These are phyloP conservation scores for Eupeodes luniger DNA, from an alignment of 2,888 invertebrate genomes.

Conservation along the genomic window DNA sequence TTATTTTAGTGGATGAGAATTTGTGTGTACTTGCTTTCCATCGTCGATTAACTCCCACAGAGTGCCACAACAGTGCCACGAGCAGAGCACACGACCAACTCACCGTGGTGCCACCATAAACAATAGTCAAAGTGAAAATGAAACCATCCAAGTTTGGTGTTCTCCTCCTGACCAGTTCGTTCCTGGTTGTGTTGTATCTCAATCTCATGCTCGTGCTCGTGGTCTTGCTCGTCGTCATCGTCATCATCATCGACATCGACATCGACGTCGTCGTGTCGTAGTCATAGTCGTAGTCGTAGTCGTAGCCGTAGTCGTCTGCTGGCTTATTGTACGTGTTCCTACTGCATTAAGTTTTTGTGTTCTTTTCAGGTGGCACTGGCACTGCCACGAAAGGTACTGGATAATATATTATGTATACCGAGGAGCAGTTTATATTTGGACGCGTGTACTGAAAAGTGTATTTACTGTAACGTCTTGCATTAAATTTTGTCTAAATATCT, in stretches of 20 bases:
- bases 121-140: conserved; percentile 47
- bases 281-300: too few species aligned
- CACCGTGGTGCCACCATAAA: neutral
- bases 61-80: neutral
- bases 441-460: conserved; percentile 75
- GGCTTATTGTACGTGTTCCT: conserved; percentile 31
- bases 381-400: conserved; percentile 63
- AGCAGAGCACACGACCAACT: neutral
- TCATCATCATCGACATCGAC: neutral
- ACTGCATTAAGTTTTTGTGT: conserved; percentile 54
- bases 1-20: neutral
- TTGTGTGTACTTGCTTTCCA: neutral
- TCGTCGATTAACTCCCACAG: conserved; percentile 41
- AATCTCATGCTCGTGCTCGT: conserved; percentile 18
- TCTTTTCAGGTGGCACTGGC: conserved; percentile 69
- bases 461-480: conserved; percentile 60
- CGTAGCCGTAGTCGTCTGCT: too few species aligned
- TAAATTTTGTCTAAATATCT: conserved; percentile 65
- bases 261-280: neutral
- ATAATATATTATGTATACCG: conserved; percentile 75
- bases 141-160: conserved; percentile 67
- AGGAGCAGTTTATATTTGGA: conserved; percentile 76
- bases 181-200: conserved; percentile 66
- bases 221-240: too few species aligned
- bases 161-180: conserved; percentile 75